phyloP scores from a whole-genome alignment of 2,797 vertebrate genomes.

The Gila robusta region DNA sequence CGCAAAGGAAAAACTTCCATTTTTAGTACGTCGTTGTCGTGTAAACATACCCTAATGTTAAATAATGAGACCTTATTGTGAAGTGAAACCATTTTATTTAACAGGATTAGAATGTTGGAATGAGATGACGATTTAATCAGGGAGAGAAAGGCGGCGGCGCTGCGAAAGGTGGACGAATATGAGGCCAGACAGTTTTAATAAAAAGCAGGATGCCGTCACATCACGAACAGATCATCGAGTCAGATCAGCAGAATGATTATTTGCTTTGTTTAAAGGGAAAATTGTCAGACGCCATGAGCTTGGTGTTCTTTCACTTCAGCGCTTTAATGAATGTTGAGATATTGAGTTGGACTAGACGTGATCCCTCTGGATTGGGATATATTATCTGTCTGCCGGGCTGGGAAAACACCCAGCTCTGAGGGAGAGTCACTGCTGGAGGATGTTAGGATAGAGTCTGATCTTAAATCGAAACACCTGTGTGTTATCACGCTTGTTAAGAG shows the following conservation, averaged over 20 bases:
- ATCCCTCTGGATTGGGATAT: constrained; percentile 34
- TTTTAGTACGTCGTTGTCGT: not conserved
- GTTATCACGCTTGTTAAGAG: not conserved
- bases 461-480: constrained; percentile 44
- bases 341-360: constrained; percentile 29
- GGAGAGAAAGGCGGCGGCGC: constrained; percentile 36
- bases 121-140: constrained; percentile 58
- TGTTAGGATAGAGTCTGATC: constrained; percentile 23
- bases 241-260: constrained; percentile 5
- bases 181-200: constrained; percentile 8
- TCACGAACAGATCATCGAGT: constrained; percentile 3
- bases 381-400: constrained; percentile 24
- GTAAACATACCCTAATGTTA: not conserved
- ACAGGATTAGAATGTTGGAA: constrained; percentile 52
- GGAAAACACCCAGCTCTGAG: constrained; percentile 23
- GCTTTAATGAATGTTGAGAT: constrained; percentile 35
- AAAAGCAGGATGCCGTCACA: constrained; percentile 5
- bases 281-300: constrained; percentile 16
- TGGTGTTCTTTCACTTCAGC: not conserved
- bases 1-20: not conserved
- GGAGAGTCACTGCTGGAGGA: constrained; percentile 20
- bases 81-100: not conserved
- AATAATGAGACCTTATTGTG: not conserved
- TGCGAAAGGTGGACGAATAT: not conserved
- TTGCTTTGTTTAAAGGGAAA: constrained; percentile 34